Base-by-base conservation (phyloP, 2,888 invertebrate species). In the Tetropium fuscum region DNA sequence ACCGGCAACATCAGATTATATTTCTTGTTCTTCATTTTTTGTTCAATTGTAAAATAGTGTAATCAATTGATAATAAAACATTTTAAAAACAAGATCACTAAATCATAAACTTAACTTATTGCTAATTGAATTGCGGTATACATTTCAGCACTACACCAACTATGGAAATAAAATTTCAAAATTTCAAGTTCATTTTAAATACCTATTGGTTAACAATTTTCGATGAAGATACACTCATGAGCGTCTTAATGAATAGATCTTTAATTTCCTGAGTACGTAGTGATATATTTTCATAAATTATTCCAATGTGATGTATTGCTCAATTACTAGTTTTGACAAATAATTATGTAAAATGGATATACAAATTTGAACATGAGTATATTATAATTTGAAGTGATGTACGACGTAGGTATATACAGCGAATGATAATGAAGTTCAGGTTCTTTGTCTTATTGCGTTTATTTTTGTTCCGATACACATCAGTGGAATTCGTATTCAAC, bases 381-480 rank as follows among this genome's bases (percentile, higher is more conserved):
- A 19, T 56, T 41, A 48, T 64, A 64, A 64, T 58, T 58, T 49
- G 55, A 60, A 56, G 56, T 58, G 61, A 64, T 64, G 59, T 60
- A n/a, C n/a, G n/a, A n/a, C n/a, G n/a, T n/a, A n/a, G n/a, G n/a
- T n/a, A n/a, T n/a, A n/a, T n/a, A 58, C 58, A 53, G 62, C 54
- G 58, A 64, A 58, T 62, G 58, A 51, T 55, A 62, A 62, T 62
- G 54, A 57, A 49, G 15, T 15, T 30, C 16, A 15, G 30, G 16
- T 22, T 62, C 59, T 60, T 62, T 60, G 61, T 62, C 54, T 66
- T 63, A 58, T 59, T 63, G 51, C 55, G 34, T 54, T 51, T 15
- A 62, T 62, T 62, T 62, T 62, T 62, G 58, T 55, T 47, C 40
- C 20, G 62, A 58, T 49, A 55, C 55, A 62, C 58, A 58, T 51